These are phyloP conservation scores for Oncorhynchus tshawytscha DNA, from an alignment of 2,113 vertebrate species.

Conservation along the genomic window DNA sequence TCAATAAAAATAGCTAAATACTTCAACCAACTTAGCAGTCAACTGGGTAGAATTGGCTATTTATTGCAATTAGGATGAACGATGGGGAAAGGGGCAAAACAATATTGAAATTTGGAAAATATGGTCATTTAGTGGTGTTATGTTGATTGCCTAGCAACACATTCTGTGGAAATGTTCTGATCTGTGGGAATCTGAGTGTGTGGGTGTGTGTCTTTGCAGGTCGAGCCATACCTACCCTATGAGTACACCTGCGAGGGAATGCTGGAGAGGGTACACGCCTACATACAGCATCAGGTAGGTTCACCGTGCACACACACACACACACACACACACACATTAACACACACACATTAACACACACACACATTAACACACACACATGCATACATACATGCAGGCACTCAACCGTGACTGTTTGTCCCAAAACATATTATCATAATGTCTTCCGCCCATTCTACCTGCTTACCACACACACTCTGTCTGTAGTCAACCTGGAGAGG, in stretches of 20 bases:
- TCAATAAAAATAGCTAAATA: background rate
- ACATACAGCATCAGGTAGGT: constrained; percentile 94
- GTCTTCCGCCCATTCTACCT: background rate
- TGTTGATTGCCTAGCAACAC: background rate
- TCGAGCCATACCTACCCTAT: constrained; percentile 92
- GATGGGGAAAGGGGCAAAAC: constrained; percentile 25
- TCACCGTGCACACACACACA: background rate
- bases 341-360: background rate
- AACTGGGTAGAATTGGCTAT: constrained; percentile 20
- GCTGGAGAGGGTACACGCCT: constrained; percentile 92
- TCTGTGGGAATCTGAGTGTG: constrained; percentile 6
- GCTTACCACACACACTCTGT: background rate
- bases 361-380: background rate
- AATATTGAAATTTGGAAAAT: constrained; percentile 1
- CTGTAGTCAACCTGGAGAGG: too few species aligned
- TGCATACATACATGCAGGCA: background rate
- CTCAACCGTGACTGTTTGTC: too few species aligned
- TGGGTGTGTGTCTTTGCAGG: constrained; percentile 68
- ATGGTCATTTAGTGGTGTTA: background rate
- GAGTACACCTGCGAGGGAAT: constrained; percentile 96
- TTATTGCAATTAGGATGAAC: constrained; percentile 43
- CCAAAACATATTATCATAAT: background rate
- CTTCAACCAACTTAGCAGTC: too few species aligned
- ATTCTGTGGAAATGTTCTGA: constrained; percentile 14
- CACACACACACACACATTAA: background rate